Evolutionary conservation across 2,797 vertebrate genomes (phyloP), one percentile per base, ranked within the genome.

Genomic region (Holocentrus rufus): DNA sequence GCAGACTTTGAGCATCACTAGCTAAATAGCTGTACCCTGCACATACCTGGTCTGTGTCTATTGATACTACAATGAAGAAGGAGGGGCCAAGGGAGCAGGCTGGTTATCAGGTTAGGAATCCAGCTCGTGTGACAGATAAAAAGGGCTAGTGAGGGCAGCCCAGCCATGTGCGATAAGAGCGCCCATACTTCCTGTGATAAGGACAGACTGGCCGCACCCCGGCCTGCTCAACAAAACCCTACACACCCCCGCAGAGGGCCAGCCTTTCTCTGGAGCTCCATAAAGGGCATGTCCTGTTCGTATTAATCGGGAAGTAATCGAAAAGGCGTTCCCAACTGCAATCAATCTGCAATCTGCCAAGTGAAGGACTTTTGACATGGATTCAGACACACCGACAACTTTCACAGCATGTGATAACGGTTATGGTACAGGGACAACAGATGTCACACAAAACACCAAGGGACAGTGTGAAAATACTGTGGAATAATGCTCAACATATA

Each of bases 161-260:
- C 88, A 69, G 79, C 74, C 87, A 74, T 89, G 83, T 85, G 81
- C 80, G 88, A 90, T 92, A 87, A 91, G 83, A 71, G 80, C 58
- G 30, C 80, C 68, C 81, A 80, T 65, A 89, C 86, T 92, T 92
- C 91, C 90, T 90, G 80, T 87, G 90, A 93, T 89, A 88, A 91
- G 83, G 76, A 83, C 65, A 30, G 69, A 80, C 65, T 15, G 76
- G 85, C 84, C 88, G 36, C 87, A 47, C 89, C 90, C 87, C 71
- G 46, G 77, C 50, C 65, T 44, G 76, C 76, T 79, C 84, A 78
- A 88, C 87, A 85, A 72, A 85, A 64, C 58, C 73, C 59, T 66
- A 62, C 69, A 57, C 42, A 72, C 65, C 72, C 25, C 55, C 52
- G 50, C 54, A 73, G 39, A 66, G 31, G 47, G 62, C 65, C 62